phyloP scores from a whole-genome alignment of 1,140 invertebrate genomes.

The Papilio machaon region DNA sequence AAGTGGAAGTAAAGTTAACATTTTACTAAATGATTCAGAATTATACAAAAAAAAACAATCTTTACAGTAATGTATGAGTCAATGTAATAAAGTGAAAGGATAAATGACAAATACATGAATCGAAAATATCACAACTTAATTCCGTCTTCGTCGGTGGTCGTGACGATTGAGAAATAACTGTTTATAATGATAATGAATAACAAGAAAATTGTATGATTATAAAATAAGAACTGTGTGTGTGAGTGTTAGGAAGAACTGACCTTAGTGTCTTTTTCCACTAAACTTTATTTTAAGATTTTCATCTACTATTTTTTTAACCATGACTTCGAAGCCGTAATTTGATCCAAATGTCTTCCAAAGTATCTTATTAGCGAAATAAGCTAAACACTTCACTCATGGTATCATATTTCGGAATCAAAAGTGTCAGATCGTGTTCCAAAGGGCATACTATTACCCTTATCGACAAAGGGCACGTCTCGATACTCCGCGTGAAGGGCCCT shows the following conservation, averaged over 20 bases:
- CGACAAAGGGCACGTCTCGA: conserved; percentile 23
- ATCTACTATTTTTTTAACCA: background rate
- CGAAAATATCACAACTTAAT: conserved; percentile 20
- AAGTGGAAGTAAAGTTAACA: too few relatives aligned
- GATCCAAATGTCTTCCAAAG: background rate
- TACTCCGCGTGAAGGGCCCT: conserved; percentile 25
- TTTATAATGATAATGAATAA: background rate
- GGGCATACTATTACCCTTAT: conserved; percentile 19
- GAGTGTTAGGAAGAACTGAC: background rate
- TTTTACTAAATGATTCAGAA: background rate
- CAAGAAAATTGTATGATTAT: background rate
- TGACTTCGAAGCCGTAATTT: background rate
- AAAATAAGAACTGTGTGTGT: background rate
- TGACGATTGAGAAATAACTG: background rate
- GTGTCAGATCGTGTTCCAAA: conserved; percentile 16
- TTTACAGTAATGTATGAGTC: conserved; percentile 4
- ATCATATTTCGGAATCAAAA: conserved; percentile 19
- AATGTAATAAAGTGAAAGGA: conserved; percentile 11
- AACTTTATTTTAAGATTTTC: background rate
- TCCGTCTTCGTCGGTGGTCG: conserved; percentile 15
- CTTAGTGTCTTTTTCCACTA: background rate
- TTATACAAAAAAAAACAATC: conserved; percentile 1
- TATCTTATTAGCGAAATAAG: background rate
- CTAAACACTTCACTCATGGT: background rate
- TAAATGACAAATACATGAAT: conserved; percentile 21